Evolutionary conservation across 2,797 vertebrate species (phyloP).

Genomic region (Eidolon dupreanum): DNA sequence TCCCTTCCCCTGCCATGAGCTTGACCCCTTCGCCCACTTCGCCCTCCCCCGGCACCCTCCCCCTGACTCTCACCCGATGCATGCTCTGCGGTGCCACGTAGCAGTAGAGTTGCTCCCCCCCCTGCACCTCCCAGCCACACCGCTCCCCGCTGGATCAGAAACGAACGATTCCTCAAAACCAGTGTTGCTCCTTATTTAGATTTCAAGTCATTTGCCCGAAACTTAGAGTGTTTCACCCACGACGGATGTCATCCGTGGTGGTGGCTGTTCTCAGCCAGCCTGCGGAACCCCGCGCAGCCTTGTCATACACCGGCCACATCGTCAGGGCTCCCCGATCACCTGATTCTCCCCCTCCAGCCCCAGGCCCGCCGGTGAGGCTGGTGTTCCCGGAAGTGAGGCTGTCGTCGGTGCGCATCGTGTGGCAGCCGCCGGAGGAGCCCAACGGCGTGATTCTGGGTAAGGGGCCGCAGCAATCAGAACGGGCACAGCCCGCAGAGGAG

Average conservation of each 20-base stretch:
- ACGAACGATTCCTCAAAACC: background rate
- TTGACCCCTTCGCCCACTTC: background rate
- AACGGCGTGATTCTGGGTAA: slow-evolving; percentile 96
- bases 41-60: rapidly evolving
- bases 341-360: slow-evolving; percentile 85
- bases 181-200: too few species aligned
- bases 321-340: rapidly evolving
- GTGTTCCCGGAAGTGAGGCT: slow-evolving; percentile 96
- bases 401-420: slow-evolving; percentile 92
- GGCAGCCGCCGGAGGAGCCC: slow-evolving; percentile 94
- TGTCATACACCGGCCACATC: rapidly evolving
- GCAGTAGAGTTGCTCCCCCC: rapidly evolving
- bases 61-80: background rate
- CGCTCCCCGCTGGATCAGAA: background rate
- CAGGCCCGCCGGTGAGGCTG: slow-evolving; percentile 93
- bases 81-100: rapidly evolving
- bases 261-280: rapidly evolving
- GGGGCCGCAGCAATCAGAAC: background rate
- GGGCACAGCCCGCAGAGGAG: background rate
- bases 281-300: rapidly evolving
- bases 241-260: rapidly evolving
- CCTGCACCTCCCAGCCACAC: rapidly evolving
- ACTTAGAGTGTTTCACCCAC: rapidly evolving
- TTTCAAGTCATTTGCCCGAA: background rate
- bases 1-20: background rate